Conservation (phyloP, 2,797 vertebrate genomes). For the Sebastiscus albofasciatus region DNA sequence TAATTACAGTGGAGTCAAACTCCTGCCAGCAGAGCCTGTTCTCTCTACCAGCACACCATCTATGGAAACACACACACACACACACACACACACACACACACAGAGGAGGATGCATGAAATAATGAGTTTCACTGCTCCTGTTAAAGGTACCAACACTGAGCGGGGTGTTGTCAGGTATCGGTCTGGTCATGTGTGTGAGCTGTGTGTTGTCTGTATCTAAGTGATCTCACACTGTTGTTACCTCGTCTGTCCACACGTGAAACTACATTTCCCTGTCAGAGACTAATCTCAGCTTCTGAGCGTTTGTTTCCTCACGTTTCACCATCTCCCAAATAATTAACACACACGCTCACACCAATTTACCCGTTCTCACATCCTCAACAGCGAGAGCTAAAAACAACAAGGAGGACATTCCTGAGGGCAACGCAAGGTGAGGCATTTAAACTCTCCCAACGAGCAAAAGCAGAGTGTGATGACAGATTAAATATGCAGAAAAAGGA, state of each 20-base stretch:
- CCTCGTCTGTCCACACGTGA: slow-evolving; percentile 11
- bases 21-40: slow-evolving; percentile 30
- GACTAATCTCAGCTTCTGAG: slow-evolving; percentile 22
- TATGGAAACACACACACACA: slow-evolving; percentile 20
- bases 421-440: background rate
- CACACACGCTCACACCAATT: background rate
- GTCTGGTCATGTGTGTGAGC: background rate
- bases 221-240: slow-evolving; percentile 22
- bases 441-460: background rate
- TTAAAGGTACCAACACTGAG: background rate
- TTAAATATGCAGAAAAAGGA: background rate
- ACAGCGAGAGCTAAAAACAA: background rate
- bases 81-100: slow-evolving; percentile 11
- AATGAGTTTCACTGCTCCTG: background rate
- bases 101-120: background rate
- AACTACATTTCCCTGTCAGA: slow-evolving; percentile 8
- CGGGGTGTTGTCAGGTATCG: slow-evolving; percentile 13
- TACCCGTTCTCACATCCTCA: slow-evolving; percentile 2
- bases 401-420: slow-evolving; percentile 1
- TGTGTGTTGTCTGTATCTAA: background rate
- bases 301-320: slow-evolving; percentile 47
- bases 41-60: slow-evolving; percentile 9
- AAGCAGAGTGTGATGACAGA: background rate
- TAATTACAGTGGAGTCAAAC: slow-evolving; percentile 39
- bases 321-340: background rate